These are phyloP conservation scores for Menura novaehollandiae DNA, from an alignment of 2,113 vertebrate genomes.

Conservation along the genomic window DNA sequence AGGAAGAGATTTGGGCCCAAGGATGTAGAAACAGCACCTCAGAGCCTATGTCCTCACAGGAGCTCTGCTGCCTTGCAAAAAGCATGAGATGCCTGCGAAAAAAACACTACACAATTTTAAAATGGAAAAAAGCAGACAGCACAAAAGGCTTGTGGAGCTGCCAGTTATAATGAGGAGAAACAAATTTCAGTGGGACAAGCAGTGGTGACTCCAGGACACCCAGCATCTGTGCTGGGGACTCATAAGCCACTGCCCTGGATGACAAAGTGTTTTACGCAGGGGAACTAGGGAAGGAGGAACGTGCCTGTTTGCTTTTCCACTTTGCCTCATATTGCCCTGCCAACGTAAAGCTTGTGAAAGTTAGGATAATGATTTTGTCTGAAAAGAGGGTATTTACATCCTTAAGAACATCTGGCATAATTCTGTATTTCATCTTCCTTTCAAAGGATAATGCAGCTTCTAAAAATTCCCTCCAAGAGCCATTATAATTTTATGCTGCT, in stretches of 20 bases:
- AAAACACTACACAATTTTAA: neutral
- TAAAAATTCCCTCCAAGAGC: neutral
- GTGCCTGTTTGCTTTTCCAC: neutral
- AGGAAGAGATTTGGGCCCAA: neutral
- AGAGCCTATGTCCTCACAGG: neutral
- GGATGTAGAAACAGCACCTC: accelerated
- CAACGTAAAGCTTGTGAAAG: neutral
- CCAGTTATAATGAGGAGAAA: neutral
- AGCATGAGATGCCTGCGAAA: neutral
- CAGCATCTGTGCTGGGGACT: neutral
- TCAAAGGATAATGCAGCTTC: neutral
- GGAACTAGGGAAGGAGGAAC: neutral
- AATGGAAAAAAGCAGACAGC: neutral
- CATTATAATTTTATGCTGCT: neutral
- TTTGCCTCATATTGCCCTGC: neutral
- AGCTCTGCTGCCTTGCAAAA: neutral
- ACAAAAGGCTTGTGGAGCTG: neutral
- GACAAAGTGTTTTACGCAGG: neutral
- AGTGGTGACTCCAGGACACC: neutral
- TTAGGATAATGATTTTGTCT: neutral
- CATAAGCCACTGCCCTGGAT: neutral
- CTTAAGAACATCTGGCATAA: neutral
- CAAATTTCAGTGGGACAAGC: neutral
- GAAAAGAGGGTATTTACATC: neutral
- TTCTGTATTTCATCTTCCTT: neutral